Percentiles rank a stretch among this genome's conserved stretches.
Evolutionary conservation across 2,113 vertebrate species (phyloP).

Genomic region (Labeo rohita): DNA sequence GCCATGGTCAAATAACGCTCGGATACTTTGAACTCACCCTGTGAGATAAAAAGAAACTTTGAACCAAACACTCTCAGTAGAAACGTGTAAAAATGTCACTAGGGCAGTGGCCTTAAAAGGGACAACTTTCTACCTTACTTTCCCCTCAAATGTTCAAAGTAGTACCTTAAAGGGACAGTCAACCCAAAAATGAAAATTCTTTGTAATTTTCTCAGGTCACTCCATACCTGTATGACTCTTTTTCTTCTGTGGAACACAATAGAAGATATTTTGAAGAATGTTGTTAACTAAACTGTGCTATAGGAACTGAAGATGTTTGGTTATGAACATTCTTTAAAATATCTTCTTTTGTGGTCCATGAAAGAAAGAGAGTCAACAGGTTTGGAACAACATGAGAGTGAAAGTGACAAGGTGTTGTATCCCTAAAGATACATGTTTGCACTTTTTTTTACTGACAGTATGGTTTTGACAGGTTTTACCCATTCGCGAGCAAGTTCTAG

Average conservation of each 20-base stretch:
- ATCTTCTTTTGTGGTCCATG: neutral
- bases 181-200: neutral
- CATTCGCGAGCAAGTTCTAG: slow-evolving; percentile 82
- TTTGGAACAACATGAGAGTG: neutral
- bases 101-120: neutral
- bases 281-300: too few species aligned
- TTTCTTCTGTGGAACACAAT: neutral
- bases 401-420: neutral
- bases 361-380: neutral
- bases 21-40: slow-evolving; percentile 87
- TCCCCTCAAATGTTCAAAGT: neutral
- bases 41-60: neutral
- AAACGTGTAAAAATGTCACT: neutral
- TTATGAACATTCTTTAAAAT: neutral
- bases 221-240: neutral
- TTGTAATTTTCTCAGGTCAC: neutral
- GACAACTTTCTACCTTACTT: neutral
- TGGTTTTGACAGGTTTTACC: slow-evolving; percentile 71
- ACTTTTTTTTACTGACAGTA: neutral
- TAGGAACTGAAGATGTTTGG: too few species aligned
- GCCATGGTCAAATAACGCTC: slow-evolving; percentile 88
- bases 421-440: neutral
- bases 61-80: neutral
- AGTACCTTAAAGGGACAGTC: neutral
- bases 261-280: too few species aligned